Conservation (phyloP, 2,113 vertebrate species). For the Octodon degus region DNA sequence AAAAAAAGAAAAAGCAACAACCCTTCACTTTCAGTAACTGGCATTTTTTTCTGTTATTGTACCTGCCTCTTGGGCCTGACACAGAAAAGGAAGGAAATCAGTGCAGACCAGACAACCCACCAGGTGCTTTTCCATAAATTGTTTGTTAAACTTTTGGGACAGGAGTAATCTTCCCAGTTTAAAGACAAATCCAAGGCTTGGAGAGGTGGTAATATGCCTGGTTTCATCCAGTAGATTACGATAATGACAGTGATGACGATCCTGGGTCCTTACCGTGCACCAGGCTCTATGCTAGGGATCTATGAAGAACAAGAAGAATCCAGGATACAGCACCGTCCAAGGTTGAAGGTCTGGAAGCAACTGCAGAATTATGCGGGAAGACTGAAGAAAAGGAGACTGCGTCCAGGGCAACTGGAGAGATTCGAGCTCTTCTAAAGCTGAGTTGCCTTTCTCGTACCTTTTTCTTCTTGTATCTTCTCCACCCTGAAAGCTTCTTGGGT, state of each 20-base stretch:
- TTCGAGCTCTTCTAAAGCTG: background rate
- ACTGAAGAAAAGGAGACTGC: background rate
- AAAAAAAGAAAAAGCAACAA: too few relatives aligned
- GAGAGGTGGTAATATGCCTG: background rate
- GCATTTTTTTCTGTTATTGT: background rate
- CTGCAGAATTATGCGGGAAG: background rate
- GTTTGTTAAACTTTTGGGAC: background rate
- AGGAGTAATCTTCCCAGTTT: background rate
- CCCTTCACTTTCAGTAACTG: background rate
- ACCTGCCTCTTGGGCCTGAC: background rate
- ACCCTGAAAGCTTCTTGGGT: background rate
- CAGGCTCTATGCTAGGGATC: background rate
- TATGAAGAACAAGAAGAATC: background rate
- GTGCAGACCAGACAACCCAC: background rate
- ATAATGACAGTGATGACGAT: background rate
- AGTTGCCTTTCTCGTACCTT: background rate
- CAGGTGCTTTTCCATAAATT: constrained; percentile 16
- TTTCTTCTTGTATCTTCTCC: background rate
- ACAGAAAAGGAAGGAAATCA: background rate
- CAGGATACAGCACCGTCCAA: background rate
- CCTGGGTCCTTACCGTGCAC: background rate
- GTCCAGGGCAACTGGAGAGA: background rate
- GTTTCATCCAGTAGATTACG: background rate
- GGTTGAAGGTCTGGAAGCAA: background rate
- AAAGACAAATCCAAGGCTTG: constrained; percentile 5